Evolutionary conservation across 2,797 vertebrate genomes (phyloP).

Genomic region (Arrhamphus sclerolepis): DNA sequence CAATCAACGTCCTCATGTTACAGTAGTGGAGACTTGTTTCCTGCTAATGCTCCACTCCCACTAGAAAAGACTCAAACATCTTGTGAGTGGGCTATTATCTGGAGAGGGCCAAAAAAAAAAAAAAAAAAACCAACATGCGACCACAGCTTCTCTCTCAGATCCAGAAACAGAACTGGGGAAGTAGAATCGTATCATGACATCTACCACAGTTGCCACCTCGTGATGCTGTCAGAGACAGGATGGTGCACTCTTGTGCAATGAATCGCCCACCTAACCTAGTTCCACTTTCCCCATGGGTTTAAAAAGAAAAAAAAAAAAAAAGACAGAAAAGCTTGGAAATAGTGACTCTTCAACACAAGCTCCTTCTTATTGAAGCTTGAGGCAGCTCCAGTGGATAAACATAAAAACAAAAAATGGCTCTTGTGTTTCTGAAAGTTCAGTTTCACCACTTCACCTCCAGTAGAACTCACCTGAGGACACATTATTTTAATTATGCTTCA

Average conservation of each 20-base stretch:
- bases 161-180: constrained; percentile 42
- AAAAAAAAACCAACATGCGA: constrained; percentile 11
- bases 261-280: constrained; percentile 31
- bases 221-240: constrained; percentile 36
- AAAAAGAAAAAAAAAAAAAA: neutral
- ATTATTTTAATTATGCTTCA: constrained; percentile 76
- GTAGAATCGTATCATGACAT: constrained; percentile 30
- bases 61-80: constrained; percentile 24
- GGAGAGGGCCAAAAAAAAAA: neutral
- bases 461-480: constrained; percentile 59
- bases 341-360: constrained; percentile 4
- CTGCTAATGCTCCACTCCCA: constrained; percentile 8
- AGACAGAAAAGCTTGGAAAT: neutral
- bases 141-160: constrained; percentile 15
- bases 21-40: neutral
- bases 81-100: constrained; percentile 16
- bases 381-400: neutral
- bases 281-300: constrained; percentile 36
- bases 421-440: too few relatives aligned
- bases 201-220: constrained; percentile 20
- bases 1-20: constrained; percentile 30
- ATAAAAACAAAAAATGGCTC: too few relatives aligned
- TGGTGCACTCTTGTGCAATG: constrained; percentile 44
- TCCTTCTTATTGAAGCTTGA: neutral
- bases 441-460: neutral